phyloP scores from a whole-genome alignment of 2,113 vertebrate genomes.

The Cairina moschata region DNA sequence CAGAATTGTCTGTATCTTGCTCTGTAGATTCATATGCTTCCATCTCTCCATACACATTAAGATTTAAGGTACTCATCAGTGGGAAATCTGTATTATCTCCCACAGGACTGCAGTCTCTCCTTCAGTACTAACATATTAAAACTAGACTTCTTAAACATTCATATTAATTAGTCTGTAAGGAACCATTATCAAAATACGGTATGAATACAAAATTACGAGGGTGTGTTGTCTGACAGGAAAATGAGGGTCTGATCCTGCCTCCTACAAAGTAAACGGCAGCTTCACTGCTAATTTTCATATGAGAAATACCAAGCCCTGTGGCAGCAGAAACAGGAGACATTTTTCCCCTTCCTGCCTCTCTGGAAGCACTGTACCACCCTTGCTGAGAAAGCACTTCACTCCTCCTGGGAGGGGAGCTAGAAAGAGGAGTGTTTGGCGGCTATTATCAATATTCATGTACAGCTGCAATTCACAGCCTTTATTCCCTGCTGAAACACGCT shows the following conservation, averaged over 20 bases:
- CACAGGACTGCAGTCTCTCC: slow-evolving; percentile 30
- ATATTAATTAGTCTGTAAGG: slow-evolving; percentile 66
- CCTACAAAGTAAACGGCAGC: not conserved
- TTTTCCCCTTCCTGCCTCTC: slow-evolving; percentile 40
- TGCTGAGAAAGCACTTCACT: slow-evolving; percentile 62
- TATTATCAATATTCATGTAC: slow-evolving; percentile 64
- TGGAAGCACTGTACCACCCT: slow-evolving; percentile 44
- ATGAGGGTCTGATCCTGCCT: slow-evolving; percentile 37
- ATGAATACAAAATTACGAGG: slow-evolving; percentile 55
- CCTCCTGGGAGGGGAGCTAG: slow-evolving; percentile 34
- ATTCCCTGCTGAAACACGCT: not conserved
- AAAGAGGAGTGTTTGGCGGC: not conserved
- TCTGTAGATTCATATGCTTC: not conserved
- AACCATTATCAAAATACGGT: slow-evolving; percentile 61
- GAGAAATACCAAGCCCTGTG: not conserved
- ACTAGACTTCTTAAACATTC: slow-evolving; percentile 55
- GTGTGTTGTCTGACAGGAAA: slow-evolving; percentile 53
- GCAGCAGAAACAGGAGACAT: not conserved
- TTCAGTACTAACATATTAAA: slow-evolving; percentile 50
- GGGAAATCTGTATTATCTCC: slow-evolving; percentile 29
- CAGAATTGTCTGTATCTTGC: not conserved
- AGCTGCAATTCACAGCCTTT: slow-evolving; percentile 12
- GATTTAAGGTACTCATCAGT: slow-evolving; percentile 55
- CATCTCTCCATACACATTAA: not conserved
- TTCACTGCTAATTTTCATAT: not conserved